Evolutionary conservation across 2,797 vertebrate species (phyloP), one percentile per base, ranked within the genome.

Genomic region (Nannoperca australis): DNA sequence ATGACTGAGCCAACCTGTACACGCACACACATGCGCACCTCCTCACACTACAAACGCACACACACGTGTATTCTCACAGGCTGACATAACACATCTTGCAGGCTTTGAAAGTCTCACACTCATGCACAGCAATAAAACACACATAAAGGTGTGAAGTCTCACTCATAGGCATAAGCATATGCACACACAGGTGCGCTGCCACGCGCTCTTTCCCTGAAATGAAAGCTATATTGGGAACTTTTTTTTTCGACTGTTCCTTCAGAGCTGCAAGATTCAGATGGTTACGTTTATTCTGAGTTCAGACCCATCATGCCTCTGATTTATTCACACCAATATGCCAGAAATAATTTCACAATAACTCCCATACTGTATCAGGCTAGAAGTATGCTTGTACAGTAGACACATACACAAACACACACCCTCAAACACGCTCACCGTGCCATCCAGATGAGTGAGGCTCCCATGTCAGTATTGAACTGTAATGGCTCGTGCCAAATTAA

Each of bases 401-500:
- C 27, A 74, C n/a, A 53, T 17, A 72, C 59, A 81, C 54, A 54
- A n/a, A 76, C 67, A 64, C 65, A 6, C 22, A 9, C 86, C 73
- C 65, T 34, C 76, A 71, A 32, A 72, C 70, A 79, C 69, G 60
- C 75, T 73, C 76, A 30, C 56, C 2, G 9, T 54, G 68, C 73
- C 36, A 50, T 50, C 56, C 78, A 84, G 78, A 86, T 77, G 85
- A 89, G 78, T 69, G 73, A 59, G 72, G 80, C 89, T 93, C 84
- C 90, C 89, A 87, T 89, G 93, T 94, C 91, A 89, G 83, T 85
- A 84, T 83, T 85, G 84, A 92, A 92, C 88, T 77, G 80, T 94
- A 94, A 94, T 93, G 93, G 91, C 69, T 90, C 86, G 65, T 92
- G 91, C 91, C 92, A 93, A 92, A 94, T 93, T 93, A 94, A 91